A percentile compares a stretch with the other conserved stretches of the same genome.
These are phyloP conservation scores for Danio choprae DNA, from an alignment of 2,797 vertebrate genomes.

Conservation along the genomic window DNA sequence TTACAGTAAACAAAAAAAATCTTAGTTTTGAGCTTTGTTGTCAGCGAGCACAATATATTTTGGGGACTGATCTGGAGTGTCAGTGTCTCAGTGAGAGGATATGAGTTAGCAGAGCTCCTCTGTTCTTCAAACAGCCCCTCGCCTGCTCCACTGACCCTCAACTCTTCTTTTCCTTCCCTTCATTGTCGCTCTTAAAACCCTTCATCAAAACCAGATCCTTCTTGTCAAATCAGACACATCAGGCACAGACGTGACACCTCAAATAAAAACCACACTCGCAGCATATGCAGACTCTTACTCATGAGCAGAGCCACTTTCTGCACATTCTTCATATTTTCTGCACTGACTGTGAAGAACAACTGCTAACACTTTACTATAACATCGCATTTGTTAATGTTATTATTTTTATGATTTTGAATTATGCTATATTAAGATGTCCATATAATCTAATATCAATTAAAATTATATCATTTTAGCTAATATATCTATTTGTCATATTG, in stretches of 20 bases:
- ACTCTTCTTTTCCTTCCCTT: constrained; percentile 48
- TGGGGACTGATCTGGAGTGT: neutral
- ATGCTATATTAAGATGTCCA: too few species aligned
- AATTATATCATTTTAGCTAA: too few species aligned
- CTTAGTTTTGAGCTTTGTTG: neutral
- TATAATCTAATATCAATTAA: neutral
- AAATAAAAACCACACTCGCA: constrained; percentile 6
- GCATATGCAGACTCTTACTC: neutral
- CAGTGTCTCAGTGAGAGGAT: constrained; percentile 30
- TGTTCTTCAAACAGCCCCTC: constrained; percentile 19
- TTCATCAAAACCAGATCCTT: constrained; percentile 31
- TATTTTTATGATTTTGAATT: too few species aligned
- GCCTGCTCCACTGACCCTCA: constrained; percentile 17
- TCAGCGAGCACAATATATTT: neutral
- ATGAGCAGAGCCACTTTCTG: neutral
- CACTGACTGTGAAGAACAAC: neutral
- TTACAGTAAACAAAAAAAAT: neutral
- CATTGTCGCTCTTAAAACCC: constrained; percentile 40
- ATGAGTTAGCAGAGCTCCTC: constrained; percentile 34
- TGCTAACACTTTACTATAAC: neutral
- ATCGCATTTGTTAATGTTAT: neutral
- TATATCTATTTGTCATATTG: too few species aligned
- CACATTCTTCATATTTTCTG: neutral
- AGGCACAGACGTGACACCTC: neutral
- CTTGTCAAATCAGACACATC: neutral